These are phyloP conservation scores for Pheosia gnoma DNA, from an alignment of 2,888 invertebrate species.

Conservation along the genomic window DNA sequence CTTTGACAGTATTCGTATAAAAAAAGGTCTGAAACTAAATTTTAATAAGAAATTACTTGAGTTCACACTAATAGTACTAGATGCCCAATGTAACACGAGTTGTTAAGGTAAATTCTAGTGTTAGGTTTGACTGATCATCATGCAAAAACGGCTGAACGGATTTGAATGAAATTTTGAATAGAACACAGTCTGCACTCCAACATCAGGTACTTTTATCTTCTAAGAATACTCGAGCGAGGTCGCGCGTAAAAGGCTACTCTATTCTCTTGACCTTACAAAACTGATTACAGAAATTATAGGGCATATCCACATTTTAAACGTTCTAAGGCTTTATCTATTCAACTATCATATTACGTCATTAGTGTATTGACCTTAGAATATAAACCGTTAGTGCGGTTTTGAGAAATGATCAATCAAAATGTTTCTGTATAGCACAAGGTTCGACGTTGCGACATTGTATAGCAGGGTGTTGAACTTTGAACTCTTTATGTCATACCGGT, in stretches of 20 bases:
- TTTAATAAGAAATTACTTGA: too few relatives aligned
- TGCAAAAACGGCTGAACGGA: too few relatives aligned
- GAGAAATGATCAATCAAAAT: constrained; percentile 6
- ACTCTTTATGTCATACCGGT: neutral
- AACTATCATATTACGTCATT: constrained; percentile 1
- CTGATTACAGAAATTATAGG: neutral
- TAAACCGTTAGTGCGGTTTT: constrained; percentile 6
- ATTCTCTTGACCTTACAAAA: neutral
- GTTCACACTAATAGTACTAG: too few relatives aligned
- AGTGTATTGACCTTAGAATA: constrained; percentile 5
- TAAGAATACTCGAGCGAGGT: neutral
- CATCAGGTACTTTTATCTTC: too few relatives aligned
- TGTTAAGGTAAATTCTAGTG: too few relatives aligned
- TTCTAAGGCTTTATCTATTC: constrained; percentile 4
- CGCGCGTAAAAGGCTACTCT: neutral
- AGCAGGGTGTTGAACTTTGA: constrained; percentile 7
- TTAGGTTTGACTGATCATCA: too few relatives aligned
- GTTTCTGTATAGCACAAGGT: constrained; percentile 4
- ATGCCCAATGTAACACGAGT: too few relatives aligned
- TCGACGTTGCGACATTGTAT: constrained; percentile 2
- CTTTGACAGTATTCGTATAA: too few relatives aligned
- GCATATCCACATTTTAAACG: neutral
- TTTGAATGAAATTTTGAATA: too few relatives aligned
- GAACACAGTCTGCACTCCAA: too few relatives aligned
- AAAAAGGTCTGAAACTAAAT: too few relatives aligned